Percentiles rank a stretch among this genome's conserved stretches.
These are phyloP conservation scores for Amblyjoppa fuscipennis DNA, from an alignment of 2,888 invertebrate genomes.

Conservation along the genomic window DNA sequence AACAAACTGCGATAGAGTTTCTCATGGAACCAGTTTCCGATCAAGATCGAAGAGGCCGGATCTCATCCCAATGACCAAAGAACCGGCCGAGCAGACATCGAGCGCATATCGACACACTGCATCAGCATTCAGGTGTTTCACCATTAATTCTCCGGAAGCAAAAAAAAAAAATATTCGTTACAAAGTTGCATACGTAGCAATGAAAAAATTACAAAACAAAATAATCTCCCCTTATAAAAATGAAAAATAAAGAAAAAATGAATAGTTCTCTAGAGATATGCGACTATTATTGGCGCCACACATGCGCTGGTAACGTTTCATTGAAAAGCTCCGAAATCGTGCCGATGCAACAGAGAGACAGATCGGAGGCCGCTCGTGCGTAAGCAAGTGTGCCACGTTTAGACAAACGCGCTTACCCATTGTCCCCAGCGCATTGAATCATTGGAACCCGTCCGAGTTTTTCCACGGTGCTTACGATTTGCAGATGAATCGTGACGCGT, in stretches of 20 bases:
- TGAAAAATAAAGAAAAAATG: no score
- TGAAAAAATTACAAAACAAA: no score
- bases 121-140: not conserved
- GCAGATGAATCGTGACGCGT: constrained; percentile 63
- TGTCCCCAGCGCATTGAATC: constrained; percentile 51
- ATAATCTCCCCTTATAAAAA: no score
- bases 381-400: constrained; percentile 66
- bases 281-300: not conserved
- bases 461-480: constrained; percentile 82
- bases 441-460: constrained; percentile 72
- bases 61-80: constrained; percentile 38
- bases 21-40: constrained; percentile 69
- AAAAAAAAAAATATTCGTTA: not conserved
- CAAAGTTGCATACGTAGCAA: not conserved
- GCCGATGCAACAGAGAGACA: constrained; percentile 58
- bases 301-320: not conserved
- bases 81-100: constrained; percentile 37
- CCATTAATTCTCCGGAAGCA: not conserved
- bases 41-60: constrained; percentile 17
- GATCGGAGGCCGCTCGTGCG: constrained; percentile 68
- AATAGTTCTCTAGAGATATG: no score
- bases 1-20: constrained; percentile 37
- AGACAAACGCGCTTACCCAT: constrained; percentile 58
- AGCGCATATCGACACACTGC: constrained; percentile 16
- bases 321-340: constrained; percentile 65